Base-by-base conservation (phyloP, 1,140 invertebrate genomes). In the Zaprionus davidi region DNA sequence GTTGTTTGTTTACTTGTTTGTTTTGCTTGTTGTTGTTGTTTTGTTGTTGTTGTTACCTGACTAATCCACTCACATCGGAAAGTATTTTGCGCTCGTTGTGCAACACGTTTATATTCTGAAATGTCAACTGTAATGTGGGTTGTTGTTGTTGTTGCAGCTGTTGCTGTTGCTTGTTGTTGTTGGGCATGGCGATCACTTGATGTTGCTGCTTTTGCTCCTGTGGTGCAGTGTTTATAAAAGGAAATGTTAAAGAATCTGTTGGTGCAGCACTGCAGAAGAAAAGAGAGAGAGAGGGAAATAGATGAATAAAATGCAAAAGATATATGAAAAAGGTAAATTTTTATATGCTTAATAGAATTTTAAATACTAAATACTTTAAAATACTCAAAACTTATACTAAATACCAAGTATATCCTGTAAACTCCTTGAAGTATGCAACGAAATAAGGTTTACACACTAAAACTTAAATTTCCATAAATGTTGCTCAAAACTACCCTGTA, bases 51-150 rank as follows among this genome's bases (percentile, higher is more conserved):
- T 90, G 80, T 92, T 91, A 92, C 82, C 95, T 94, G 66, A 96
- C 96, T 68, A 96, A 92, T 31, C 96, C 96, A 86, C 95, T 95
- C 79, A 97, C 95, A 93, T 96, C 95, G 73, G 94, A 93, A 57
- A 97, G 94, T 62, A 97, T 95, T n/a, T 93, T 93, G 71, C 95
- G 94, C 58, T 92, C 91, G 57, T 93, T 93, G 59, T 93, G 92
- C 64, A 90, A 92, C 26, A 93, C 93, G 20, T 93, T 93, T 22
- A 97, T 83, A 77, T 95, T 95, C 77, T 94, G 94, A 93, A 97
- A 97, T 78, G 95, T 94, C 79, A 97, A 92, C 92, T 96, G 95
- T 82, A 96, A 93, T 46, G 95, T 95, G 71, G 95, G 93, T 69
- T 94, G 94, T 56, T 94, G 93, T 56, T 78, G 82, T 34, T 82